A percentile compares a stretch with the other conserved stretches of the same genome.
Conservation (phyloP, 2,888 invertebrate species). For the Phania funesta region DNA sequence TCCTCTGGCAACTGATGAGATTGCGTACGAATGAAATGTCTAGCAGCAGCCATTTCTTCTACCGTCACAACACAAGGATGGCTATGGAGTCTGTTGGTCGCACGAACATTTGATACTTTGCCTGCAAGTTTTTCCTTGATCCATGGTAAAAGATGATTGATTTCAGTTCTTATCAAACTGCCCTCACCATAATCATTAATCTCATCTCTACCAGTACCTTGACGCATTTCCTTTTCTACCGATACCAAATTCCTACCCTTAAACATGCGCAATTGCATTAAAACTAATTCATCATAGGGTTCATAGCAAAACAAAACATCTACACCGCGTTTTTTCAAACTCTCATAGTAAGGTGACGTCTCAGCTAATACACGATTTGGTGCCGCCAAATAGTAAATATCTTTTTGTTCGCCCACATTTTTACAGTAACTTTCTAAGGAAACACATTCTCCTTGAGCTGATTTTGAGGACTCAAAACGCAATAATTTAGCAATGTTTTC, state of each 20-base stretch:
- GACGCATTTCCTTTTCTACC: conserved; percentile 95
- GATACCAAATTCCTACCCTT: conserved; percentile 89
- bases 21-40: conserved; percentile 96
- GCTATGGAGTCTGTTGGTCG: conserved; percentile 90
- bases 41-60: conserved; percentile 97
- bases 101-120: conserved; percentile 90
- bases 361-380: conserved; percentile 97
- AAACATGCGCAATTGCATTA: conserved; percentile 91
- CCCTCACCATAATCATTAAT: conserved; percentile 84
- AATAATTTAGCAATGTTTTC: conserved; percentile 95
- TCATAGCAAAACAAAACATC: conserved; percentile 98
- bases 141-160: conserved; percentile 90
- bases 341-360: conserved; percentile 96
- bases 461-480: conserved; percentile 94
- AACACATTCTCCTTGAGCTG: conserved; percentile 85
- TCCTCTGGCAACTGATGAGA: conserved; percentile 91
- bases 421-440: conserved; percentile 90
- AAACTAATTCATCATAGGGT: conserved; percentile 96
- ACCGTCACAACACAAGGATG: conserved; percentile 98
- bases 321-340: conserved; percentile 90
- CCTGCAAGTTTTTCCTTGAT: conserved; percentile 88
- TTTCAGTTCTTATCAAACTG: conserved; percentile 87
- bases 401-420: conserved; percentile 87
- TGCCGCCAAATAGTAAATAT: conserved; percentile 95
- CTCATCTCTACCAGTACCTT: conserved; percentile 84